phyloP scores from a whole-genome alignment of 2,888 invertebrate species.

The Tuta absoluta region DNA sequence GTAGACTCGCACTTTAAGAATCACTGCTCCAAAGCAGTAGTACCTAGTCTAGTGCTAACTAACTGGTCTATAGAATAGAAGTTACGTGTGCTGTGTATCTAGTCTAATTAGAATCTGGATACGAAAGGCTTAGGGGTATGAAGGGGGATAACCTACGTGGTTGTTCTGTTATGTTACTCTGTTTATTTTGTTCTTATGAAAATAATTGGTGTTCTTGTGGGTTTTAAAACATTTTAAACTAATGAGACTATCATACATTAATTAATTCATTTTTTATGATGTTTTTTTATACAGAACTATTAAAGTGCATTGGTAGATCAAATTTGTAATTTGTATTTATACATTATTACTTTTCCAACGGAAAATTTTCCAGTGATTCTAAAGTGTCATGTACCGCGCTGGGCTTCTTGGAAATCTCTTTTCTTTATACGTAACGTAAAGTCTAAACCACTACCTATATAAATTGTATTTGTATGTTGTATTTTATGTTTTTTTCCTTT shows the following conservation, averaged over 20 bases:
- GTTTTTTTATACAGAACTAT: too few relatives aligned
- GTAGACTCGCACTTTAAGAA: background rate
- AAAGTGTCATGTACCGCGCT: too few relatives aligned
- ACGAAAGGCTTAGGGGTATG: conserved; percentile 7
- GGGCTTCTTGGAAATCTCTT: too few relatives aligned
- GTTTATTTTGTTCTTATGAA: conserved; percentile 25
- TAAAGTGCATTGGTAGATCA: too few relatives aligned
- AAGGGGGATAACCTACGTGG: conserved; percentile 12
- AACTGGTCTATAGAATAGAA: conserved; percentile 11
- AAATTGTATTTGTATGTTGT: too few relatives aligned
- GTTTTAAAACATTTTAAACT: background rate
- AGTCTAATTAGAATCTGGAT: conserved; percentile 34
- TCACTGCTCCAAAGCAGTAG: background rate
- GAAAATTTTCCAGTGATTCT: too few relatives aligned
- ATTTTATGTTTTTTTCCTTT: too few relatives aligned
- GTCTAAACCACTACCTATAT: too few relatives aligned
- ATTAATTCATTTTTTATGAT: too few relatives aligned
- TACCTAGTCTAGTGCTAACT: background rate
- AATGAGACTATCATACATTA: background rate
- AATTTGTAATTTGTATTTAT: too few relatives aligned
- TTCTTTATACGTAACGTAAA: too few relatives aligned
- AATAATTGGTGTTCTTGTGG: background rate
- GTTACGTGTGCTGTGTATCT: conserved; percentile 32
- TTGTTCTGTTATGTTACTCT: conserved; percentile 10
- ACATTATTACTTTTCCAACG: too few relatives aligned